Conservation (phyloP, 1,140 invertebrate species). For the Neelides sp. region DNA sequence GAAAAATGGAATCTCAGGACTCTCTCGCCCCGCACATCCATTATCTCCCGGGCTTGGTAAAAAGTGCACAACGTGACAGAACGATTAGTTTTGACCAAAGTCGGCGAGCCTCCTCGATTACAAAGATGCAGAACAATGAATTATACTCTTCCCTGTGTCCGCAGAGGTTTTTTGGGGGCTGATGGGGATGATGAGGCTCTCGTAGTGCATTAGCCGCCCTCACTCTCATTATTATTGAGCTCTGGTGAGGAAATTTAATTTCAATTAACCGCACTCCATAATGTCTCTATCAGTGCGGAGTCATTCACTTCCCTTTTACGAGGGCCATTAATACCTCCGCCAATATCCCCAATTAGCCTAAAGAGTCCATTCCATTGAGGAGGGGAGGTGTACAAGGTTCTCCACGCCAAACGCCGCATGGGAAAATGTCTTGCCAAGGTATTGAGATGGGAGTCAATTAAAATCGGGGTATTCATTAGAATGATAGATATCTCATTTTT, state of each 20-base stretch:
- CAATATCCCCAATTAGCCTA: too few species aligned
- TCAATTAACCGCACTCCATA: conserved; percentile 30
- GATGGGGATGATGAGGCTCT: conserved; percentile 15
- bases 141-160: conserved; percentile 13
- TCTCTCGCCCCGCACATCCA: too few species aligned
- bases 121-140: conserved; percentile 19
- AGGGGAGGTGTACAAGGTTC: too few species aligned
- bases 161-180: too few species aligned
- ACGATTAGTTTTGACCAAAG: conserved; percentile 29
- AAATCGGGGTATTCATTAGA: conserved; percentile 20
- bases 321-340: too few species aligned
- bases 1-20: not conserved
- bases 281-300: conserved; percentile 22
- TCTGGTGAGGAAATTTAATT: conserved; percentile 30
- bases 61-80: conserved; percentile 28
- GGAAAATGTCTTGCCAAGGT: too few species aligned
- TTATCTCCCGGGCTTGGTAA: not conserved
- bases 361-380: too few species aligned
- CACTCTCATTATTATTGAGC: conserved; percentile 25
- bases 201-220: conserved; percentile 20
- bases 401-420: too few species aligned
- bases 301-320: conserved; percentile 7
- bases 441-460: conserved; percentile 14
- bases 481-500: conserved; percentile 26
- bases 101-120: conserved; percentile 21